Evolutionary conservation across 2,113 vertebrate species (phyloP).

Genomic region (Willisornis vidua): DNA sequence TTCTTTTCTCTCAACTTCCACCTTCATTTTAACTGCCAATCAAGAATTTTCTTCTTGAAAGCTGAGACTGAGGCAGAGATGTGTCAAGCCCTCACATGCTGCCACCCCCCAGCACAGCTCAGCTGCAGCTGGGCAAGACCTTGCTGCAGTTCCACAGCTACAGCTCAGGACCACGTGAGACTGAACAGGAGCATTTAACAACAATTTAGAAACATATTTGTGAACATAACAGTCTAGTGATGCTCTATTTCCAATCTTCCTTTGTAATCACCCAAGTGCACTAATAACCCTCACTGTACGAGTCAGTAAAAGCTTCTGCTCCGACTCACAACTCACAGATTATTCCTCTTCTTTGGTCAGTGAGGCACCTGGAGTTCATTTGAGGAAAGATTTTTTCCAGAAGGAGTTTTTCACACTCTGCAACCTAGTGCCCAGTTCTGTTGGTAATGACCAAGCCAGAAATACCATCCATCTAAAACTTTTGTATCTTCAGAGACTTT

Average conservation of each 20-base stretch:
- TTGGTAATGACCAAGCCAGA: not conserved
- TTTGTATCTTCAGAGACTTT: not conserved
- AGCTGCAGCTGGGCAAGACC: not conserved
- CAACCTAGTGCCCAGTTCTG: not conserved
- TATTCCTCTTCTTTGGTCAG: not conserved
- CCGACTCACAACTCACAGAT: not conserved
- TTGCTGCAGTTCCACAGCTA: not conserved
- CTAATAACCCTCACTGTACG: not conserved
- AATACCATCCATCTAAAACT: not conserved
- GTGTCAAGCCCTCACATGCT: not conserved
- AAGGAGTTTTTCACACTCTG: not conserved
- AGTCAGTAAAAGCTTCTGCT: not conserved
- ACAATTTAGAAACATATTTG: not conserved
- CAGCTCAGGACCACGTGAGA: accelerated
- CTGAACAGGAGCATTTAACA: not conserved
- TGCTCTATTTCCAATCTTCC: not conserved
- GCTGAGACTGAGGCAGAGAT: not conserved
- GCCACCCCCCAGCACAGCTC: not conserved
- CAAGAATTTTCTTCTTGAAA: not conserved
- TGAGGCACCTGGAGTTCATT: not conserved
- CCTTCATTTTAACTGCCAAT: not conserved
- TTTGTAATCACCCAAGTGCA: not conserved
- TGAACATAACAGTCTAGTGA: not conserved
- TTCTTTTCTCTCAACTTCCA: not conserved
- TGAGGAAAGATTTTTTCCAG: not conserved